phyloP scores from a whole-genome alignment of 1,140 invertebrate species.

The Leguminivora glycinivorella region DNA sequence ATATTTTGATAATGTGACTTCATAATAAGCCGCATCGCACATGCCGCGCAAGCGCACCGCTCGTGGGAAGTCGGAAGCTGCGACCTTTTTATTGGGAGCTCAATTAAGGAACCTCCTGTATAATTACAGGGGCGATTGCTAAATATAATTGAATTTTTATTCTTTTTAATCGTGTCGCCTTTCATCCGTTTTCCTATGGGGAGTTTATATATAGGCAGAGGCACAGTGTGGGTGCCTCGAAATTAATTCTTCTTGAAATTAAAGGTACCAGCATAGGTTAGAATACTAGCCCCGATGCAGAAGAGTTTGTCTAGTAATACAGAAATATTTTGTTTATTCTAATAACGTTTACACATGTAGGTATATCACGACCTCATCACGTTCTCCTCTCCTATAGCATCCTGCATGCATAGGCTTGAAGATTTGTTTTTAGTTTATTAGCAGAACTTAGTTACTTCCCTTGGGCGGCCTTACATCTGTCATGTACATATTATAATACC shows the following conservation, averaged over 20 bases:
- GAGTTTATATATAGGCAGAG: slow-evolving; percentile 13
- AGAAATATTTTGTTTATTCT: no score
- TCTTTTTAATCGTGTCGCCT: slow-evolving; percentile 42
- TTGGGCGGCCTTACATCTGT: no score
- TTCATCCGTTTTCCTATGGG: slow-evolving; percentile 41
- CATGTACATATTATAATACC: no score
- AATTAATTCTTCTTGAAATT: background rate
- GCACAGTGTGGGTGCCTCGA: background rate
- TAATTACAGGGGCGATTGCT: slow-evolving; percentile 76
- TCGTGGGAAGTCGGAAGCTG: slow-evolving; percentile 74
- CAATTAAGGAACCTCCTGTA: slow-evolving; percentile 72
- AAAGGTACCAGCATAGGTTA: background rate
- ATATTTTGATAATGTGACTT: slow-evolving; percentile 66
- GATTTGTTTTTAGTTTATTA: no score
- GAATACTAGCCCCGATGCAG: no score
- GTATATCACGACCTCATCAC: no score
- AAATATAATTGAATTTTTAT: slow-evolving; percentile 73
- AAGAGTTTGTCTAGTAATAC: no score
- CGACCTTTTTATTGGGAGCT: slow-evolving; percentile 67
- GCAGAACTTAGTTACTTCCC: no score
- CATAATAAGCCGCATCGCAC: slow-evolving; percentile 71
- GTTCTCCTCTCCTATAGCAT: no score
- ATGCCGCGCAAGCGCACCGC: slow-evolving; percentile 49
- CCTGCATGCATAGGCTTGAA: no score
- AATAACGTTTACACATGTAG: no score